Base-by-base conservation (phyloP, 1,140 invertebrate genomes). In the Drosophila virilis region DNA sequence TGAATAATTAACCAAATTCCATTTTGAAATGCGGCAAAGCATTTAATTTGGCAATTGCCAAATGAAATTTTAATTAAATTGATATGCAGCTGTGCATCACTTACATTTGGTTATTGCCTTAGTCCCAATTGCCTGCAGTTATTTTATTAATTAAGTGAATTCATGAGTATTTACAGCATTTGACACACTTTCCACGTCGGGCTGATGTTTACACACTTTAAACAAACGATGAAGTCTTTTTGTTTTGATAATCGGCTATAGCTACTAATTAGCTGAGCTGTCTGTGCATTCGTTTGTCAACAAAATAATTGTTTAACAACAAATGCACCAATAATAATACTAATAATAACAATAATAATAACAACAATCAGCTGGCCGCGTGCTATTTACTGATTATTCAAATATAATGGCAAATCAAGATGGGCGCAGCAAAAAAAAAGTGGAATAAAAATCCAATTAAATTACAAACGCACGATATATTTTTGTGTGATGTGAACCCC, bases 331-430 rank as follows among this genome's bases (percentile, higher is more conserved):
- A 61, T 57, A 59, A 59, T 50, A 33, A 33, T 15, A 28, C 46
- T 40, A 2, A n/a, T 5, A 40, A 40, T 1, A 15, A 57, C 32
- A 32, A 37, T 40, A 6, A n/a, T 5, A 40, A 22, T 1, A 15
- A 57, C 32, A 32, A 37, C 12, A 35, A 15, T 28, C 17, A 42
- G 6, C 5, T 42, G 13, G 12, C 37, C 35, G 40, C 43, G 50
- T 72, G 59, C 66, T 46, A 72, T 78, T 77, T 78, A 42, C 62
- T 88, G 68, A 60, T 73, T 68, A 77, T 67, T 78, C 51, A 59
- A 85, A 84, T 80, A 70, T 80, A 78, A 85, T 86, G 76, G 66
- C 40, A 76, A 82, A 72, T 86, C 58, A 70, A 65, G 43, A 42
- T 43, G 52, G 28, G 40, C 42, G 32, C 22, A 28, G 22, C 2